phyloP scores from a whole-genome alignment of 2,888 invertebrate species.

The Thalpophila matura region DNA sequence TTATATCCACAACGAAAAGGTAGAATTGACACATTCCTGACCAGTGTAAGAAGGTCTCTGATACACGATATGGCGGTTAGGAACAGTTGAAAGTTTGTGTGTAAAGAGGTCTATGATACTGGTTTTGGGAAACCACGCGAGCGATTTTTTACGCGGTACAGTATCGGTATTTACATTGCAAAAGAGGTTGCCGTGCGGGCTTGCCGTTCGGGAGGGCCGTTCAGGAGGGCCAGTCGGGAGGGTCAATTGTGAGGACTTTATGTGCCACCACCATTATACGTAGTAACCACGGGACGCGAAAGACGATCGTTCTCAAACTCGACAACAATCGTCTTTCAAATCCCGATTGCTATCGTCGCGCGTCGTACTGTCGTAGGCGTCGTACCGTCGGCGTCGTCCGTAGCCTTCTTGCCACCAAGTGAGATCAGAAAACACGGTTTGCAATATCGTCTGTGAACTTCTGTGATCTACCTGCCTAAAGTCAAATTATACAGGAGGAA shows the following conservation, averaged over 20 bases:
- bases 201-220: conserved; percentile 41
- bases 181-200: conserved; percentile 61
- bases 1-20: conserved; percentile 55
- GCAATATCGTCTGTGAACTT: too few relatives aligned
- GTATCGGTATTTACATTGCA: conserved; percentile 65
- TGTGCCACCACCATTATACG: conserved; percentile 51
- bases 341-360: too few relatives aligned
- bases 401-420: too few relatives aligned
- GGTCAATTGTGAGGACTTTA: conserved; percentile 57
- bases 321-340: too few relatives aligned
- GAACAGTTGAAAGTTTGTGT: conserved; percentile 17
- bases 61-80: conserved; percentile 43
- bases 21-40: conserved; percentile 57
- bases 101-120: conserved; percentile 24
- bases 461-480: too few relatives aligned
- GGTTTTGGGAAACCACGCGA: conserved; percentile 48
- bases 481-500: too few relatives aligned
- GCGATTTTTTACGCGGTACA: conserved; percentile 52
- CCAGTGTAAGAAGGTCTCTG: conserved; percentile 41
- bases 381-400: too few relatives aligned
- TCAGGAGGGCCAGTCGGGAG: conserved; percentile 24
- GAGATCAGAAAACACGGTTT: too few relatives aligned
- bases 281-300: too few relatives aligned
- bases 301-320: too few relatives aligned
- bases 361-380: too few relatives aligned